Base-by-base conservation (phyloP, 2,888 invertebrate genomes). In the Helicoverpa assulta region DNA sequence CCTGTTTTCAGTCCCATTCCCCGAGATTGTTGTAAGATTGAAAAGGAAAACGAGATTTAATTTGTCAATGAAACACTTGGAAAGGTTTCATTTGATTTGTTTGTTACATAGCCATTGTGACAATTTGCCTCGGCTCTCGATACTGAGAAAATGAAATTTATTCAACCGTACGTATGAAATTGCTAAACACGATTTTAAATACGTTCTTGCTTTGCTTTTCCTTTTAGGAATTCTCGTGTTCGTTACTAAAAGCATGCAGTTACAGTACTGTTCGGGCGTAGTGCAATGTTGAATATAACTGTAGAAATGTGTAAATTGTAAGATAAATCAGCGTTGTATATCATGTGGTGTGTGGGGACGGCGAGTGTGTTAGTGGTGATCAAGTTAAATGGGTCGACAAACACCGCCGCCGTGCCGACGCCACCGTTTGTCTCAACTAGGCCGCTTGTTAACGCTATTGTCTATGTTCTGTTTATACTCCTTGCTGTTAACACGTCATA, bases 371-470 rank as follows among this genome's bases (percentile, higher is more conserved):
- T 83, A 80, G 82, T 82, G 84, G 81, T 88, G 88, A 90, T 92
- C 89, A 88, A 86, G 86, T 88, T 90, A 93, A 93, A 94, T 93
- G 89, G 91, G 91, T 90, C 91, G 90, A 87, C 87, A 89, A 86
- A 89, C 87, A 88, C 80, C 79, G 84, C 80, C 88, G 89, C 75
- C 91, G 87, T 84, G 89, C 88, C 89, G 92, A 88, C 91, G 92
- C 89, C 91, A 87, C 86, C 89, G 89, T 90, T 90, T 89, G 88
- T 88, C 90, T 89, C 91, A 94, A 93, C 93, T 93, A 92, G 95
- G 93, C 91, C 93, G 91, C 88, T 95, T 92, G 92, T 94, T 94
- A 93, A 89, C 91, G 87, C 91, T 85, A 92, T 92, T 92, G 92
- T 93, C 88, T 91, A 84, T 83, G 85, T 85, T 88, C 85, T 89